A percentile compares a stretch with the other conserved stretches of the same genome.
phyloP scores from a whole-genome alignment of 1,140 invertebrate genomes.

The Lerema accius region DNA sequence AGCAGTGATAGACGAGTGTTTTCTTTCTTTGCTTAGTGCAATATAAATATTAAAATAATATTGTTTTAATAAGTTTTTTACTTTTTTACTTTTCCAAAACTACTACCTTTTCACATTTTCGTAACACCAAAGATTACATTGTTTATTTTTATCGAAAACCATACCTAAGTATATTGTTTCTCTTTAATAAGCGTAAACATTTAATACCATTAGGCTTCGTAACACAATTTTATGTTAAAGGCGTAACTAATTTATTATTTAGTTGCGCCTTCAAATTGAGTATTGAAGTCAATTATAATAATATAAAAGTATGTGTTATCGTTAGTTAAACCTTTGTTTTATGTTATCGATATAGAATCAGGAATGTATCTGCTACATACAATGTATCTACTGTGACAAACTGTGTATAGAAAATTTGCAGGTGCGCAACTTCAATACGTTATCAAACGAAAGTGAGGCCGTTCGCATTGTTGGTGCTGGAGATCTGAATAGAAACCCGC shows the following conservation, averaged over 20 bases:
- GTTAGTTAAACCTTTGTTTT: too few relatives aligned
- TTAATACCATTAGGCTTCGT: not conserved
- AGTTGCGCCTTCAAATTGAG: not conserved
- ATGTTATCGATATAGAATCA: not conserved
- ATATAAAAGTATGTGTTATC: not conserved
- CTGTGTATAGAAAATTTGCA: constrained; percentile 14
- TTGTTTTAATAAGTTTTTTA: too few relatives aligned
- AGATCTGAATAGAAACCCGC: constrained; percentile 71
- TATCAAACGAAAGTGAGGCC: constrained; percentile 66
- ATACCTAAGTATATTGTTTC: too few relatives aligned
- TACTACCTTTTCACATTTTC: too few relatives aligned
- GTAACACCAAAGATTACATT: too few relatives aligned
- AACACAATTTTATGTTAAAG: not conserved
- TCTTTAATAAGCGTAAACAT: not conserved
- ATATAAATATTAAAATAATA: too few relatives aligned
- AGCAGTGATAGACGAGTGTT: too few relatives aligned
- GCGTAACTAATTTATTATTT: not conserved
- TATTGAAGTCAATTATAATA: not conserved
- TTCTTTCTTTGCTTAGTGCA: too few relatives aligned
- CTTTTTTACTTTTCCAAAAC: too few relatives aligned
- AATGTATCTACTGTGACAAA: too few relatives aligned
- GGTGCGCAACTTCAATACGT: constrained; percentile 28
- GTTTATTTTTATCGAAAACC: too few relatives aligned
- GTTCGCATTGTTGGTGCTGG: constrained; percentile 67
- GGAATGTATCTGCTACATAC: too few relatives aligned